phyloP scores from a whole-genome alignment of 2,113 vertebrate species.

The Ciconia maguari region DNA sequence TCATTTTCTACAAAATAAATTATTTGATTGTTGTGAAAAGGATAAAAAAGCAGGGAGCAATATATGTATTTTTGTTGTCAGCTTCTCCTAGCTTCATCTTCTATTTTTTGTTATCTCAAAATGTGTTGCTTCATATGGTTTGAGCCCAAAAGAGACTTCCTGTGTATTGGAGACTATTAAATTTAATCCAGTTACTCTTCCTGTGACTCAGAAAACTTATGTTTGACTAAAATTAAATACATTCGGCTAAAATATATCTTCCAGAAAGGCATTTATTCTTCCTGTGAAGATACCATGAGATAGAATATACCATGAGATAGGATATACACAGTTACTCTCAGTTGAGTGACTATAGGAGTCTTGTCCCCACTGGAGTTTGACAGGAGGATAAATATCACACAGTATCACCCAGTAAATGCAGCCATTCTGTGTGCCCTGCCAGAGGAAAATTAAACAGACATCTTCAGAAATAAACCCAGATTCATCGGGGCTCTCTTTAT shows the following conservation, averaged over 20 bases:
- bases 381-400: background rate
- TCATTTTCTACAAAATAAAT: background rate
- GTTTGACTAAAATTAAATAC: conserved; percentile 6
- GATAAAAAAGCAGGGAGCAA: background rate
- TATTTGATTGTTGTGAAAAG: background rate
- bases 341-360: background rate
- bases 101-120: background rate
- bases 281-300: background rate
- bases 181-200: background rate
- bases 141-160: background rate
- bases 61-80: background rate
- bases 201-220: background rate
- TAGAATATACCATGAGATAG: background rate
- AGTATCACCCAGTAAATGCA: background rate
- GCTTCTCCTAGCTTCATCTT: background rate
- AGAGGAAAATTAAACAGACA: background rate
- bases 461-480: background rate
- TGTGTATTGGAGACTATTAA: background rate
- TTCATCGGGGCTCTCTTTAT: background rate
- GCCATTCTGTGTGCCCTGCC: background rate
- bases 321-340: background rate
- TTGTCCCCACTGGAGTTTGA: background rate
- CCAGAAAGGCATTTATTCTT: background rate
- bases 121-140: background rate
- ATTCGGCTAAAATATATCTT: background rate